Evolutionary conservation across 2,888 invertebrate species (phyloP).

Genomic region (Aquatica leii): DNA sequence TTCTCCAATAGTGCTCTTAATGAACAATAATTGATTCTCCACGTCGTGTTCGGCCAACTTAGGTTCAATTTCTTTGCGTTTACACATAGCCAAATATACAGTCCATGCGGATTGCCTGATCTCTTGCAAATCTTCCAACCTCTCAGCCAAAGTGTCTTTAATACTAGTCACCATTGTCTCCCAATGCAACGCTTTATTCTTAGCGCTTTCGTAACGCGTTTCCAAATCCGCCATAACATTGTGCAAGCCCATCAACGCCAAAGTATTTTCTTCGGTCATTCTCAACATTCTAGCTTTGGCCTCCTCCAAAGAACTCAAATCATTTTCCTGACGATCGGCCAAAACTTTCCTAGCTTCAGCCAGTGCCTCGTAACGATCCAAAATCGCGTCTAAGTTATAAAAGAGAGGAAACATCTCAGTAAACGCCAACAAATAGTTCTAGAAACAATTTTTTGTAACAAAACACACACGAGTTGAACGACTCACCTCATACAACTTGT

Average conservation of each 20-base stretch:
- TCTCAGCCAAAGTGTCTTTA: constrained; percentile 65
- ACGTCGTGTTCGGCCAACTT: constrained; percentile 63
- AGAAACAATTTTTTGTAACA: constrained; percentile 42
- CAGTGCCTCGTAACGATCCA: constrained; percentile 70
- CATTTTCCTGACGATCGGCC: constrained; percentile 65
- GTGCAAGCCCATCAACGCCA: constrained; percentile 69
- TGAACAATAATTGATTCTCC: constrained; percentile 69
- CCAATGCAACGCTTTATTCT: constrained; percentile 68
- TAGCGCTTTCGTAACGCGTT: constrained; percentile 68
- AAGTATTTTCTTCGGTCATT: constrained; percentile 67
- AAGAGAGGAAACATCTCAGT: constrained; percentile 66
- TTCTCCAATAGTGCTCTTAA: constrained; percentile 69
- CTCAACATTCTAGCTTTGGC: constrained; percentile 65
- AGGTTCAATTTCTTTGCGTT: constrained; percentile 60
- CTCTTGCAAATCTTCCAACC: constrained; percentile 66
- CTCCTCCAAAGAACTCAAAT: constrained; percentile 66
- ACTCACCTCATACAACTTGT: constrained; percentile 67
- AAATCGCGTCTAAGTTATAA: constrained; percentile 67
- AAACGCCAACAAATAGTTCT: constrained; percentile 68
- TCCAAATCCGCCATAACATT: constrained; percentile 69
- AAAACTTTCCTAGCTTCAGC: constrained; percentile 67
- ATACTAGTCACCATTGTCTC: constrained; percentile 68
- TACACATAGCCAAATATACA: constrained; percentile 70
- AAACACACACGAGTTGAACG: not conserved
- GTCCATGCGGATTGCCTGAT: constrained; percentile 69